Base-by-base conservation (phyloP, 1,140 invertebrate species). In the Drosophila arizonae region DNA sequence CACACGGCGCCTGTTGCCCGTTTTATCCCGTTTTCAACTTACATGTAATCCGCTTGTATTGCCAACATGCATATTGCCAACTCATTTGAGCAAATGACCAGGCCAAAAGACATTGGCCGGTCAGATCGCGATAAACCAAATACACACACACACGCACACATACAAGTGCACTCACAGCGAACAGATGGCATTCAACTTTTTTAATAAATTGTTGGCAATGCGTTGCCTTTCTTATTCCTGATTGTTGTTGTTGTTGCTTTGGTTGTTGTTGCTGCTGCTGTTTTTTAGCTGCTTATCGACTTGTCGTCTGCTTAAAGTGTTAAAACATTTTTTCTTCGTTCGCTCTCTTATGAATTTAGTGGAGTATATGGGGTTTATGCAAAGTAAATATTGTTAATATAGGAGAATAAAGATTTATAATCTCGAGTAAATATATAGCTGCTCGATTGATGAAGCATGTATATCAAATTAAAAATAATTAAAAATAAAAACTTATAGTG, bases 71-170 rank as follows among this genome's bases (percentile, higher is more conserved):
- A 75, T 57, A 76, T 72, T 87, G 82, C 82, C 82, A 86, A 87
- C 82, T 86, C 82, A 86, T 87, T 86, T 86, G 68, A 65, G 82
- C 82, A 86, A 86, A 87, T 86, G 72, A 79, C 82, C 78, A 66
- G 81, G 77, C 81, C 81, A 86, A 39, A 39, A 76, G 72, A 85
- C 81, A 71, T 51, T 61, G 77, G 51, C 65, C 66, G 52, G 43
- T 58, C 55, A 62, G 72, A 87, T 86, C 79, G 79, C 76, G 84
- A 86, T 87, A 82, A 87, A 62, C 36, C 33, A 39, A 33, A 39
- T 33, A 58, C 43, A 45, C 52, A 58, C 58, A 57, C n/a, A 70
- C 54, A 46, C 26, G n/a, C 45, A 52, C 56, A n/a, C n/a, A n/a
- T n/a, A n/a, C n/a, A n/a, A n/a, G 60, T 54, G 55, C 36, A 51